Evolutionary conservation across 2,797 vertebrate genomes (phyloP).

Genomic region (Enteromius unitaeniatus): DNA sequence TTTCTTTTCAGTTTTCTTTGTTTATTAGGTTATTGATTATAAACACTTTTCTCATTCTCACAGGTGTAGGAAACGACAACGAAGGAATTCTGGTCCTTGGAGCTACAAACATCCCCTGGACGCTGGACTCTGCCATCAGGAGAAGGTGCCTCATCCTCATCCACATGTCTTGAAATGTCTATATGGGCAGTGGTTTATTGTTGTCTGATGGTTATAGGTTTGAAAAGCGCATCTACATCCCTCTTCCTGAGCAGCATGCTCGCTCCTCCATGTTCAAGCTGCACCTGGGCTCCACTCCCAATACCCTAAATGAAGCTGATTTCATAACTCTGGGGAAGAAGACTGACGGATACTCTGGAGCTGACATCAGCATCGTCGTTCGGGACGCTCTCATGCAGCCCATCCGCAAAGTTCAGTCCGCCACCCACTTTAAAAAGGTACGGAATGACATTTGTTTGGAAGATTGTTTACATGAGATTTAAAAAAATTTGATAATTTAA

Average conservation of each 20-base stretch:
- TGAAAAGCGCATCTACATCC: conserved; percentile 97
- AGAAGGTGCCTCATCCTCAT: conserved; percentile 82
- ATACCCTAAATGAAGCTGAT: conserved; percentile 85
- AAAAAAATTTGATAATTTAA: too few species aligned
- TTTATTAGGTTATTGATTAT: background rate
- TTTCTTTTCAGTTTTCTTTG: background rate
- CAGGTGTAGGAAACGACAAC: conserved; percentile 96
- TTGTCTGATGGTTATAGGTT: conserved; percentile 77
- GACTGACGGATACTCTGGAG: conserved; percentile 91
- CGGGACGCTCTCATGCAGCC: conserved; percentile 97
- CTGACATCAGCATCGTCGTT: conserved; percentile 95
- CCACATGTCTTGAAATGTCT: background rate
- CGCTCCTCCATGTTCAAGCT: conserved; percentile 91
- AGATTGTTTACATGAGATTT: too few species aligned
- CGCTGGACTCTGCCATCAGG: conserved; percentile 93
- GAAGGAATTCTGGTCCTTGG: conserved; percentile 93
- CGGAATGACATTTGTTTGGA: background rate
- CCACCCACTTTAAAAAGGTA: conserved; percentile 97
- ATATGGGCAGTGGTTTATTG: background rate
- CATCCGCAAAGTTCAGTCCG: conserved; percentile 93
- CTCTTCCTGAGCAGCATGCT: conserved; percentile 90
- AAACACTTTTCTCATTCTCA: background rate
- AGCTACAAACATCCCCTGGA: conserved; percentile 98
- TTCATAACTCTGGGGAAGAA: conserved; percentile 89
- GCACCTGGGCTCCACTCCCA: conserved; percentile 92